A percentile compares a stretch with the other conserved stretches of the same genome.
phyloP scores from a whole-genome alignment of 2,888 invertebrate genomes.

The Cheilosia scutellata region DNA sequence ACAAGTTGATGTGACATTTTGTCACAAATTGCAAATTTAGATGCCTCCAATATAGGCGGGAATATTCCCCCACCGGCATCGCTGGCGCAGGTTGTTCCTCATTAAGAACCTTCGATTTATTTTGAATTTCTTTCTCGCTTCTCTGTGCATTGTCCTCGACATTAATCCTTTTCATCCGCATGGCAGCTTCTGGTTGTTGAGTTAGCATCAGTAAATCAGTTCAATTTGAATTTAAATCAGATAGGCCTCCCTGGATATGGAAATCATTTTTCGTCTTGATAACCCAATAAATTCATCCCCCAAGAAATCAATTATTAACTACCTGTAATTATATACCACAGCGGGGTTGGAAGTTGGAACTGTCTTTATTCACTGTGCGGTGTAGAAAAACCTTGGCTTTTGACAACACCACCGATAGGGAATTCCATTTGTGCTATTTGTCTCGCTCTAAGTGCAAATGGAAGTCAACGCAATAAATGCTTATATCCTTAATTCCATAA shows the following conservation, averaged over 20 bases:
- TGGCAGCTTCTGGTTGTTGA: conserved; percentile 35
- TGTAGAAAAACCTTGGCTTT: conserved; percentile 50
- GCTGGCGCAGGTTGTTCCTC: conserved; percentile 51
- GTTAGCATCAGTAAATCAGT: conserved; percentile 30
- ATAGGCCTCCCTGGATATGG: conserved; percentile 24
- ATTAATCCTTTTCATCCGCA: conserved; percentile 68
- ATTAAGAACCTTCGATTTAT: conserved; percentile 72
- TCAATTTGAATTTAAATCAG: conserved; percentile 72
- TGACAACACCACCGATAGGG: conserved; percentile 58
- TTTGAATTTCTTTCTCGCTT: conserved; percentile 25
- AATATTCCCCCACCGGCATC: conserved; percentile 20
- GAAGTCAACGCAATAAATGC: conserved; percentile 67
- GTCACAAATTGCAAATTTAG: conserved; percentile 73
- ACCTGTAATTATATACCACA: conserved; percentile 65
- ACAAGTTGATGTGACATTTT: conserved; percentile 63
- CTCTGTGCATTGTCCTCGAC: conserved; percentile 35
- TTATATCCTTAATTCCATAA: conserved; percentile 71
- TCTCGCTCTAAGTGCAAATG: conserved; percentile 66
- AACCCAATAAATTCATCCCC: conserved; percentile 67
- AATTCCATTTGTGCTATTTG: conserved; percentile 49
- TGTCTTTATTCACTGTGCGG: conserved; percentile 3
- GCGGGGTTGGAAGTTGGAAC: conserved; percentile 9
- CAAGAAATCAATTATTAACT: conserved; percentile 73
- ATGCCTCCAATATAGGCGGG: conserved; percentile 33
- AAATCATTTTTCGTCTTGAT: conserved; percentile 74